phyloP scores from a whole-genome alignment of 2,797 vertebrate genomes.

The Brachyrhaphis roseni region DNA sequence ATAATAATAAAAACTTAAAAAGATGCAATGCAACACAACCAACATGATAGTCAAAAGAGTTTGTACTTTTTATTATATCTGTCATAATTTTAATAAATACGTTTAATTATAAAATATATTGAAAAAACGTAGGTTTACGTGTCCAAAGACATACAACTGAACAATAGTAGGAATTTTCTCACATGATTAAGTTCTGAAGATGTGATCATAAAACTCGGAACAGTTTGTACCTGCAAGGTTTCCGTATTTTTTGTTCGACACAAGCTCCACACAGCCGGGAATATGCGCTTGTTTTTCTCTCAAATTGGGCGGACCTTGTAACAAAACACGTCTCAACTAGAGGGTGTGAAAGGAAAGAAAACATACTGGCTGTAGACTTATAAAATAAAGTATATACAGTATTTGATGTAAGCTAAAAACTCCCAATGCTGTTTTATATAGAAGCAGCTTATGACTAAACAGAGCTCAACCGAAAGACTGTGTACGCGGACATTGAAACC shows the following conservation, averaged over 20 bases:
- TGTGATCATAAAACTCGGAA: neutral
- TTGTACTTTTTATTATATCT: neutral
- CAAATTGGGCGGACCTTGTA: neutral
- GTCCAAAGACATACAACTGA: neutral
- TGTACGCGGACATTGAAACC: neutral
- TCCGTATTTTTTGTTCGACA: neutral
- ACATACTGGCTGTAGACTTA: accelerated
- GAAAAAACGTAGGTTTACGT: neutral
- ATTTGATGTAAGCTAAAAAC: neutral
- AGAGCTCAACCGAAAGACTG: slow-evolving; percentile 6
- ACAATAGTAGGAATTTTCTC: neutral
- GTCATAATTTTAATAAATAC: neutral
- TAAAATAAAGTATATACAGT: neutral
- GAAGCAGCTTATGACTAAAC: neutral
- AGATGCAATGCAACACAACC: neutral
- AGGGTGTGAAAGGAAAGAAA: neutral
- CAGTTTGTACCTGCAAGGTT: neutral
- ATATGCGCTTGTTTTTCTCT: neutral
- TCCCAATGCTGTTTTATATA: neutral
- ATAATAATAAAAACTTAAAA: neutral
- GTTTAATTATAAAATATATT: neutral
- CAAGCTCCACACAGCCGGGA: neutral
- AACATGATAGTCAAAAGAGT: neutral
- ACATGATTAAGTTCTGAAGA: neutral
- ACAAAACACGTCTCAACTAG: neutral